These are phyloP conservation scores for Lordiphosa mommai DNA, from an alignment of 1,140 invertebrate species.

Conservation along the genomic window DNA sequence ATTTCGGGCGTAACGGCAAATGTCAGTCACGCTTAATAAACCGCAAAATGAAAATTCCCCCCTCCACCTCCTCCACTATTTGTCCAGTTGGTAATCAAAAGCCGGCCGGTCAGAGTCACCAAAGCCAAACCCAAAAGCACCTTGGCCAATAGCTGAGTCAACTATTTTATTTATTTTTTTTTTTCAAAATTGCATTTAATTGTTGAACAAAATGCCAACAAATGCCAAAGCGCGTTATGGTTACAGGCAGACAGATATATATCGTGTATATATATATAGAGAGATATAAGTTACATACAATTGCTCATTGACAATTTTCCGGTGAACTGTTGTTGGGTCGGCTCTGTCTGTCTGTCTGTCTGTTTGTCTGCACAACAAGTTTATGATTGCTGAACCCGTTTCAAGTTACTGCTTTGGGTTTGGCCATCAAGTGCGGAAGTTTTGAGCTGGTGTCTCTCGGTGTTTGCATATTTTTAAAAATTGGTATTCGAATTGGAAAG, in stretches of 20 bases:
- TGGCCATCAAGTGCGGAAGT: constrained; percentile 70
- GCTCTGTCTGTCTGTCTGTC: constrained; percentile 19
- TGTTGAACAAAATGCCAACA: constrained; percentile 55
- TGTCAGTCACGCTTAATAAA: constrained; percentile 77
- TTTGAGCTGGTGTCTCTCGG: constrained; percentile 12
- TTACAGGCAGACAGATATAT: constrained; percentile 14
- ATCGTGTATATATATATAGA: constrained; percentile 3
- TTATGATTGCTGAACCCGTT: constrained; percentile 76
- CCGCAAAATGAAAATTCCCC: constrained; percentile 48
- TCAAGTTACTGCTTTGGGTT: constrained; percentile 51
- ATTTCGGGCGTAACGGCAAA: constrained; percentile 61
- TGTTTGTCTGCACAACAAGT: constrained; percentile 66
- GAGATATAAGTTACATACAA: constrained; percentile 44
- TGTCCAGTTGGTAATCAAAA: constrained; percentile 59
- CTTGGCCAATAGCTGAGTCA: constrained; percentile 64
- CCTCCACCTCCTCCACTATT: neutral
- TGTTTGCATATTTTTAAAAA: constrained; percentile 55
- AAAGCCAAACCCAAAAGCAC: constrained; percentile 34
- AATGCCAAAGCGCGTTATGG: constrained; percentile 53
- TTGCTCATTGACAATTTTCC: constrained; percentile 72
- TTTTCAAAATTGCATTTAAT: constrained; percentile 70
- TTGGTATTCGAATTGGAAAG: constrained; percentile 63
- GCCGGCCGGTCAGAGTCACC: constrained; percentile 57
- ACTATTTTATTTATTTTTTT: constrained; percentile 32
- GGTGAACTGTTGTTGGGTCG: constrained; percentile 30